A percentile compares a stretch with the other conserved stretches of the same genome.
phyloP scores from a whole-genome alignment of 2,797 vertebrate species.

The Mallotus villosus region DNA sequence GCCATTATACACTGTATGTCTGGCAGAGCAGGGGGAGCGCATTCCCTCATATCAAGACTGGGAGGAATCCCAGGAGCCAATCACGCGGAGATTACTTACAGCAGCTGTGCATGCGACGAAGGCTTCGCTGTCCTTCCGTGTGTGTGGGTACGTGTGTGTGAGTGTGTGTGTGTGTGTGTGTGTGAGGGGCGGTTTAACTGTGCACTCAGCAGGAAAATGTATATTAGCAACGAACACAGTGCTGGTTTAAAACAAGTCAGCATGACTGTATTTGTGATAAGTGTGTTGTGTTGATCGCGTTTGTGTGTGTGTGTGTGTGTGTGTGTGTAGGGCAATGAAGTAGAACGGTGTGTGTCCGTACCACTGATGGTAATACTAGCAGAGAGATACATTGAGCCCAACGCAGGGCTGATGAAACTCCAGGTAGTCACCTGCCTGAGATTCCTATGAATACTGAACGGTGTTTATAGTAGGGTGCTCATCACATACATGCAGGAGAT shows the following conservation, averaged over 20 bases:
- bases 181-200: conserved; percentile 5
- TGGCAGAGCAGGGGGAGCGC: conserved; percentile 31
- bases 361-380: conserved; percentile 34
- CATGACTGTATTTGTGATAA: conserved; percentile 15
- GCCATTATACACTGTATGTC: conserved; percentile 44
- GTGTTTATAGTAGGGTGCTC: conserved; percentile 17
- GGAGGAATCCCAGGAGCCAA: conserved; percentile 46
- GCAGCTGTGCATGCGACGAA: conserved; percentile 19
- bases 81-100: conserved; percentile 15
- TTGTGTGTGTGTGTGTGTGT: conserved; percentile 21
- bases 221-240: conserved; percentile 13
- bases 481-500: conserved; percentile 28
- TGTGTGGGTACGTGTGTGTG: too few species aligned
- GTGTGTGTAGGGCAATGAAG: conserved; percentile 7
- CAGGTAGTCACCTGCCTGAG: conserved; percentile 22
- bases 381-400: conserved; percentile 23
- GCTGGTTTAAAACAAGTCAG: conserved; percentile 22
- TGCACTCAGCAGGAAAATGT: conserved; percentile 16
- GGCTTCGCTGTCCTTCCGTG: conserved; percentile 31
- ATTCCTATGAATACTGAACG: conserved; percentile 46
- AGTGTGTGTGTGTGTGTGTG: too few species aligned
- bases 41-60: conserved; percentile 40
- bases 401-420: conserved; percentile 22
- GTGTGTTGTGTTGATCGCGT: conserved; percentile 42
- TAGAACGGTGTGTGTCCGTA: conserved; percentile 18